Evolutionary conservation across 2,888 invertebrate species (phyloP).

Genomic region (Danaus chrysippus): DNA sequence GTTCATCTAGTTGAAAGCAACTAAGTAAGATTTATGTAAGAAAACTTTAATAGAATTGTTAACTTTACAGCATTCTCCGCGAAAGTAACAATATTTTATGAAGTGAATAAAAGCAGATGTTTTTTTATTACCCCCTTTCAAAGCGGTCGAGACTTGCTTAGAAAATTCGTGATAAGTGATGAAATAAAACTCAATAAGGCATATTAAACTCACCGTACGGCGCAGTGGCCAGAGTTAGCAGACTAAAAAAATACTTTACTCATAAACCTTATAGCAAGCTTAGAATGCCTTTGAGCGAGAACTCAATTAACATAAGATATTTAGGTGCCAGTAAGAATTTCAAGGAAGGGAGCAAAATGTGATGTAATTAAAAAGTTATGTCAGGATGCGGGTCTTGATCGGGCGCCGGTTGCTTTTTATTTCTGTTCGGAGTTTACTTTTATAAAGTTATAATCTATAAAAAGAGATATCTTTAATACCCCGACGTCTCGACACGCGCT

Average conservation of each 20-base stretch:
- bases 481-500: too few species aligned
- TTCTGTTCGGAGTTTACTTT: slow-evolving; percentile 5
- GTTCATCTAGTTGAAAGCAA: too few species aligned
- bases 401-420: slow-evolving; percentile 23
- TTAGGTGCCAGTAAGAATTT: slow-evolving; percentile 18
- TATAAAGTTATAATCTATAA: background rate
- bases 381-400: slow-evolving; percentile 10
- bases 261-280: background rate
- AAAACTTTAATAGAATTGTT: too few species aligned
- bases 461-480: background rate
- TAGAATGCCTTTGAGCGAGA: slow-evolving; percentile 21
- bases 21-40: too few species aligned
- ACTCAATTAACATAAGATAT: slow-evolving; percentile 26
- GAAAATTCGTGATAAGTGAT: background rate
- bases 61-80: too few species aligned
- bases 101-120: background rate
- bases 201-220: background rate
- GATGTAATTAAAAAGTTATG: slow-evolving; percentile 26
- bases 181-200: slow-evolving; percentile 1
- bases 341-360: slow-evolving; percentile 17
- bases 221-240: background rate
- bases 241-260: background rate
- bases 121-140: background rate
- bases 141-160: background rate
- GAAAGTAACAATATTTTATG: too few species aligned